A percentile compares a stretch with the other conserved stretches of the same genome.
Evolutionary conservation across 64 coral and sea anemone genomes (phyloP).

Genomic region (Astreopora myriophthalma): DNA sequence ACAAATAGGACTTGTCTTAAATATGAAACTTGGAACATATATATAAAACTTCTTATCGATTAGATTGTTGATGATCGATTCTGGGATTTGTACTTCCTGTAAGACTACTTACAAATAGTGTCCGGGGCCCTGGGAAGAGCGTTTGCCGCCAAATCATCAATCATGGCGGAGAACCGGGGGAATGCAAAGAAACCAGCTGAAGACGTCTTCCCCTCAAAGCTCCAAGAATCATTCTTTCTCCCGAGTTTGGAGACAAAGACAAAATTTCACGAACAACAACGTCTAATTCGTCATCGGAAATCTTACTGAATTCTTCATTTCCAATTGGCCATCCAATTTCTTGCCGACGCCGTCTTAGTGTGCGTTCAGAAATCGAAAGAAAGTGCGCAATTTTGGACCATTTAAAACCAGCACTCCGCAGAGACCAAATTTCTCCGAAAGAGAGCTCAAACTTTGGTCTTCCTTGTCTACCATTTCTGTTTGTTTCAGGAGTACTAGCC

Average conservation of each 20-base stretch:
- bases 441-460: slow-evolving; percentile 56
- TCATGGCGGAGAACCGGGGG: too few relatives aligned
- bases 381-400: slow-evolving; percentile 59
- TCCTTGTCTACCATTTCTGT: slow-evolving; percentile 24
- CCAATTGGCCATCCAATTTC: slow-evolving; percentile 17
- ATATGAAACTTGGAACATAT: too few relatives aligned
- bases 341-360: background rate
- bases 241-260: slow-evolving; percentile 56
- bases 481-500: background rate
- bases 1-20: too few relatives aligned
- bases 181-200: too few relatives aligned
- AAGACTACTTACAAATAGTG: too few relatives aligned
- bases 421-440: slow-evolving; percentile 43
- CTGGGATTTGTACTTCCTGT: too few relatives aligned
- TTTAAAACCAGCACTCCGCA: slow-evolving; percentile 66
- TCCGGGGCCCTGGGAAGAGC: too few relatives aligned
- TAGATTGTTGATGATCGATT: too few relatives aligned
- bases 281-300: slow-evolving; percentile 57
- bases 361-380: slow-evolving; percentile 66
- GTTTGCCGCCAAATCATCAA: too few relatives aligned
- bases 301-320: slow-evolving; percentile 5
- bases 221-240: slow-evolving; percentile 66
- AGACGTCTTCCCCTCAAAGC: slow-evolving; percentile 59
- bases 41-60: too few relatives aligned
- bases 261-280: slow-evolving; percentile 53